Base-by-base conservation (phyloP, 2,888 invertebrate genomes). In the Heliconius aoede region DNA sequence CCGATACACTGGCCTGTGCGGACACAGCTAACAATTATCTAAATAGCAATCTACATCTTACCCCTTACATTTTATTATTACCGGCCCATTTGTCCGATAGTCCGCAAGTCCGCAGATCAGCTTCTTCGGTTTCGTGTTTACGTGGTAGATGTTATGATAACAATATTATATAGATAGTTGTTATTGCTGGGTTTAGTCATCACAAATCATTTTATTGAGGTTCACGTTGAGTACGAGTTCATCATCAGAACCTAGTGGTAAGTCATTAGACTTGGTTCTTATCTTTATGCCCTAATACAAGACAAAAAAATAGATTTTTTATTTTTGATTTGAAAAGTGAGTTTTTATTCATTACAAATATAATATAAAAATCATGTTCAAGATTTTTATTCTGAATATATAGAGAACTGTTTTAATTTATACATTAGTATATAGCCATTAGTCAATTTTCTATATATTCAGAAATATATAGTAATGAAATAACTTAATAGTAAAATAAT, bases 41-140 rank as follows among this genome's bases (percentile, higher is more conserved):
- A 94, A 95, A 95, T 95, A 92, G 94, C 94, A 91, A 95, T 95
- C 94, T 94, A 91, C 93, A 93, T 94, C 93, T 93, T 94, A 94
- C 94, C 94, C 93, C 94, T 94, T 92, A 93, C 89, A 92, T 94
- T 94, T 94, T 94, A 94, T 94, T 94, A 94, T 92, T 93, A 92
- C 93, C 93, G 94, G 94, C 92, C 95, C 94, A 94, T 94, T 94
- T 94, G 92, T 92, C 92, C 90, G 89, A 90, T 89, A 84, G 82
- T 80, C 79, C 77, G 78, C 80, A 81, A 85, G 90, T 92, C 89
- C 87, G 92, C 92, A 91, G 91, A 91, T 92, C 90, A 87, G 90
- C 89, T 91, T 88, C 87, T 85, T 81, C 76, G 81, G 84, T 84
- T 83, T 87, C 86, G 84, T 93, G 92, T 92, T 92, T 90, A 89